Evolutionary conservation across 1,140 invertebrate genomes (phyloP).

Genomic region (Thrips palmi): DNA sequence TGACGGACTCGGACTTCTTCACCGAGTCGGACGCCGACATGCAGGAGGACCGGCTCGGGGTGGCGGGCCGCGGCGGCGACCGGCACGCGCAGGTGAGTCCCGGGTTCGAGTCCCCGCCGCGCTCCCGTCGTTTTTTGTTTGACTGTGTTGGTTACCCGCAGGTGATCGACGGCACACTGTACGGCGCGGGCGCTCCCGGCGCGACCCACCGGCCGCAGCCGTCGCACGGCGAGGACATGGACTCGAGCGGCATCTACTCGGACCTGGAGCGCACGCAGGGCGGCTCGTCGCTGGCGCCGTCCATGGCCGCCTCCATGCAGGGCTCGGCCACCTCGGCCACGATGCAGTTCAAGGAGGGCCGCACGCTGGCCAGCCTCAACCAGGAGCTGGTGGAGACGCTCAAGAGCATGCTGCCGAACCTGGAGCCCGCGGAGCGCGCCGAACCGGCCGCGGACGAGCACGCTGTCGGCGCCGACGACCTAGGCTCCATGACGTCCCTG

Average conservation of each 20-base stretch:
- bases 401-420: slow-evolving; percentile 14
- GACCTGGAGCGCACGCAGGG: slow-evolving; percentile 39
- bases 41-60: slow-evolving; percentile 34
- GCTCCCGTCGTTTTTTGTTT: too few species aligned
- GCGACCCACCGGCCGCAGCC: slow-evolving; percentile 23
- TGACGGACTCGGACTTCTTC: slow-evolving; percentile 61
- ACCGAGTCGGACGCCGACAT: slow-evolving; percentile 70
- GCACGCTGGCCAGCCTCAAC: slow-evolving; percentile 13
- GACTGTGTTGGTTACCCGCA: too few species aligned
- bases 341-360: slow-evolving; percentile 3
- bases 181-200: slow-evolving; percentile 34
- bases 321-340: slow-evolving; percentile 4
- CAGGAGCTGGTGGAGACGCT: slow-evolving; percentile 18
- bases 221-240: slow-evolving; percentile 44
- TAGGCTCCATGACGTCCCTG: slow-evolving; percentile 1
- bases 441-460: slow-evolving; percentile 19
- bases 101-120: too few species aligned
- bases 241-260: slow-evolving; percentile 68
- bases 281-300: slow-evolving; percentile 10
- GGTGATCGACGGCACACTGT: slow-evolving; percentile 69
- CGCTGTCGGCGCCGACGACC: slow-evolving; percentile 22
- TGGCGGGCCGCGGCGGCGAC: slow-evolving; percentile 32
- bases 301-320: slow-evolving; percentile 17
- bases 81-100: slow-evolving; percentile 46
- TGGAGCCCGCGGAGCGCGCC: slow-evolving; percentile 14